Evolutionary conservation across 2,888 invertebrate species (phyloP).

Genomic region (Aporophyla lueneburgensis): DNA sequence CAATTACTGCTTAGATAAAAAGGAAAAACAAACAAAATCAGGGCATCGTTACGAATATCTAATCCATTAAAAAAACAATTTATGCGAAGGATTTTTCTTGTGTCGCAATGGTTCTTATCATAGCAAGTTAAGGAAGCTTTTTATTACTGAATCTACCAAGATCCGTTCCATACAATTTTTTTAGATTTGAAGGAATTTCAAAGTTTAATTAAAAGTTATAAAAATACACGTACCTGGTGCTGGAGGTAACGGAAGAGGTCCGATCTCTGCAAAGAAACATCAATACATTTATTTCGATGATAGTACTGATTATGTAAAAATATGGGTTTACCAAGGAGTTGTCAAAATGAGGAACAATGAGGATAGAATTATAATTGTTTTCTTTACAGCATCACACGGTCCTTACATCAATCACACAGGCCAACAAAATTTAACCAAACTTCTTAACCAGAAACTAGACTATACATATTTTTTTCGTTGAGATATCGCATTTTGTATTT

Average conservation of each 20-base stretch:
- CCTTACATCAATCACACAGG: too few species aligned
- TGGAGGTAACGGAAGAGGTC: conserved; percentile 27
- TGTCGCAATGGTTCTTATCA: not conserved
- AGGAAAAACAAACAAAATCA: too few species aligned
- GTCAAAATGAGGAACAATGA: not conserved
- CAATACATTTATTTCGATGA: not conserved
- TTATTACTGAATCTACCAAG: not conserved
- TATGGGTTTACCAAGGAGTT: too few species aligned
- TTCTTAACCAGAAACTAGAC: too few species aligned
- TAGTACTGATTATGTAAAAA: not conserved
- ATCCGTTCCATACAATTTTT: not conserved
- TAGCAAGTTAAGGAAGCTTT: too few species aligned
- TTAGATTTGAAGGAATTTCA: not conserved
- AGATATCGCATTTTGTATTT: too few species aligned
- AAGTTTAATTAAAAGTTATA: not conserved
- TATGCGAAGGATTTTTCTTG: not conserved
- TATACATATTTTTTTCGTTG: too few species aligned
- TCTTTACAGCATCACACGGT: not conserved
- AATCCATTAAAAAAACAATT: not conserved
- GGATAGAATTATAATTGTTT: not conserved
- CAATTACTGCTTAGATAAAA: not conserved
- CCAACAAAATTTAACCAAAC: too few species aligned
- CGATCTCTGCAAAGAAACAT: conserved; percentile 39
- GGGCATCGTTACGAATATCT: not conserved
- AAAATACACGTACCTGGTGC: conserved; percentile 32